A percentile compares a stretch with the other conserved stretches of the same genome.
These are phyloP conservation scores for Eupithecia inturbata DNA, from an alignment of 2,888 invertebrate genomes.

Conservation along the genomic window DNA sequence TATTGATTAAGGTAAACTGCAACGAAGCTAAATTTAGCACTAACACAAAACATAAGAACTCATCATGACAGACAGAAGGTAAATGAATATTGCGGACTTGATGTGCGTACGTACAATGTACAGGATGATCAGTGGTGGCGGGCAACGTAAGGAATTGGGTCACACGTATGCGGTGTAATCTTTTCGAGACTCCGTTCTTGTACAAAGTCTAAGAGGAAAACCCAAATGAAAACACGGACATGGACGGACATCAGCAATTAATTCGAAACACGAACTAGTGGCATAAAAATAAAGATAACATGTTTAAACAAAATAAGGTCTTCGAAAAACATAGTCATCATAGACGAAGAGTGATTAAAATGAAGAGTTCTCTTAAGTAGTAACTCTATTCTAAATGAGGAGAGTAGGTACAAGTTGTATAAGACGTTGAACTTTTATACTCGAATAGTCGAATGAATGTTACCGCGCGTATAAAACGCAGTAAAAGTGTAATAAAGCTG, in stretches of 20 bases:
- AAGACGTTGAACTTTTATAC: constrained; percentile 30
- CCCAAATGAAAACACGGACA: constrained; percentile 20
- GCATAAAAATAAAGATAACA: constrained; percentile 3
- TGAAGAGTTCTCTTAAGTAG: background rate
- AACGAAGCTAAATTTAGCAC: background rate
- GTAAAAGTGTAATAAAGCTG: constrained; percentile 60
- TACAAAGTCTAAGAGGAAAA: constrained; percentile 35
- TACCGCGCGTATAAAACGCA: constrained; percentile 52
- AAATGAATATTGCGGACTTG: background rate
- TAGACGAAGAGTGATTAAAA: background rate
- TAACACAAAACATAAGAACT: background rate
- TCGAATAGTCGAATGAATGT: constrained; percentile 59
- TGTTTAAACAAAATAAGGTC: background rate
- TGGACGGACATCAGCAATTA: constrained; percentile 11
- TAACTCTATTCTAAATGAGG: background rate
- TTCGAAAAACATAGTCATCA: background rate
- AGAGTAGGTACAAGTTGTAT: no score
- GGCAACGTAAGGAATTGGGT: constrained; percentile 19
- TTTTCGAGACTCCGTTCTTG: constrained; percentile 30
- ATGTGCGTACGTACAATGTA: background rate
- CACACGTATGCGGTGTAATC: constrained; percentile 24
- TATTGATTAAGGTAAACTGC: background rate
- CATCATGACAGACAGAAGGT: background rate
- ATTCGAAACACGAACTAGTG: constrained; percentile 13
- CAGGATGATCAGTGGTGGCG: background rate